Evolutionary conservation across 2,113 vertebrate species (phyloP), one percentile per base, ranked within the genome.

Genomic region (Rhabdomys dilectus): DNA sequence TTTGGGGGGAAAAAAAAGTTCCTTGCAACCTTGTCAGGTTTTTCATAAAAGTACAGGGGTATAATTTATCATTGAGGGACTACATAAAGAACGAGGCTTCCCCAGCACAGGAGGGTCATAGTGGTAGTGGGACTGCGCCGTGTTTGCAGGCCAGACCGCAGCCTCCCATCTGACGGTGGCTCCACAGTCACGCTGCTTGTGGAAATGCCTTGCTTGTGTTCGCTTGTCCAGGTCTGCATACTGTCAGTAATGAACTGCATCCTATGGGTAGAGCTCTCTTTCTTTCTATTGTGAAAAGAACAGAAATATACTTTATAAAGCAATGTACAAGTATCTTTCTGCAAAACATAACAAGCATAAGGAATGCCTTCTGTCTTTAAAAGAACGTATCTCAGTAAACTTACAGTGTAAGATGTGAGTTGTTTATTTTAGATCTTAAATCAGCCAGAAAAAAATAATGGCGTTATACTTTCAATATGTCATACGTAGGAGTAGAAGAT

Each of bases 251-350:
- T 51, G 12, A 16, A 77, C 17, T 70, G 19, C 24, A 13, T 96
- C 96, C 66, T 95, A 53, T 26, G 12, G 11, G 21, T 68, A 62
- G 93, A 97, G 94, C 76, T 6, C 2, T 94, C 64, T 39, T 70
- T 84, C 94, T 97, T 87, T 91, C 6, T 92, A 72, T 77, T 95
- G 17, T 93, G 53, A 96, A 95, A 89, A 92, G 96, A 94, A 66
- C 85, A 19, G 56, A 53, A 86, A 29, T 51, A 0, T 89, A 4
- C 96, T 92, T 91, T 97, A 78, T 2, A 73, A 95, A 88, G 64
- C 87, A 64, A n/a, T 95, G 93, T 75, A 42, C 91, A 93, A 66
- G 6, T 93, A 77, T 3, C 5, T 91, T 96, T 97, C 88, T 97
- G 62, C 73, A 94, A 91, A 93, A 92, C 86, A 80, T 93, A 78